Evolutionary conservation across 2,888 invertebrate species (phyloP).

Genomic region (Tethea ocularis): DNA sequence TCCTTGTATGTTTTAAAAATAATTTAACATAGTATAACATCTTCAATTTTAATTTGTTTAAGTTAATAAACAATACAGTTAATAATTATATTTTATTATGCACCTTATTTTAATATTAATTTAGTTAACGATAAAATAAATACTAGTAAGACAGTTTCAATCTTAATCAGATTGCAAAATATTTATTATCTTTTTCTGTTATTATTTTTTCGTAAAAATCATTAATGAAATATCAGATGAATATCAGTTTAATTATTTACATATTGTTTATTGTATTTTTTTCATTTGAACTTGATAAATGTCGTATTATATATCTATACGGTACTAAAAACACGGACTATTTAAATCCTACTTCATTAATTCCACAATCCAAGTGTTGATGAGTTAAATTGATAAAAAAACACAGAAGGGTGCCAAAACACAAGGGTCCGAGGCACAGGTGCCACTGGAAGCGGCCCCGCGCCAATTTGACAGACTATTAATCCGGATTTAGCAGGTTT

Average conservation of each 20-base stretch:
- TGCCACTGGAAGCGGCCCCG: slow-evolving; percentile 61
- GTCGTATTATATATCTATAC: too few relatives aligned
- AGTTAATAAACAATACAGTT: not conserved
- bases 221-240: too few relatives aligned
- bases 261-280: too few relatives aligned
- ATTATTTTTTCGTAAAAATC: too few relatives aligned
- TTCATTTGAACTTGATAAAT: too few relatives aligned
- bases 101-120: too few relatives aligned
- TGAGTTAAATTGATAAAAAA: slow-evolving; percentile 30
- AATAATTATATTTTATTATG: too few relatives aligned
- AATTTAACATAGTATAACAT: slow-evolving; percentile 14
- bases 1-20: slow-evolving; percentile 33
- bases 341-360: not conserved
- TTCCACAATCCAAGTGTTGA: slow-evolving; percentile 29
- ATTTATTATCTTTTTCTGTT: too few relatives aligned
- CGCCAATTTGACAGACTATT: slow-evolving; percentile 81
- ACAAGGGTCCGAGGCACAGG: slow-evolving; percentile 59
- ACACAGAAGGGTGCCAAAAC: slow-evolving; percentile 18
- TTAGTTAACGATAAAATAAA: too few relatives aligned
- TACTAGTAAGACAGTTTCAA: too few relatives aligned
- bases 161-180: too few relatives aligned
- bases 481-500: slow-evolving; percentile 75
- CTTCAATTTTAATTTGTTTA: slow-evolving; percentile 1
- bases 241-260: too few relatives aligned
- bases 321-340: not conserved